Evolutionary conservation across 2,113 vertebrate species (phyloP), one percentile per base, ranked within the genome.

Genomic region (Syngnathoides biaculeatus): DNA sequence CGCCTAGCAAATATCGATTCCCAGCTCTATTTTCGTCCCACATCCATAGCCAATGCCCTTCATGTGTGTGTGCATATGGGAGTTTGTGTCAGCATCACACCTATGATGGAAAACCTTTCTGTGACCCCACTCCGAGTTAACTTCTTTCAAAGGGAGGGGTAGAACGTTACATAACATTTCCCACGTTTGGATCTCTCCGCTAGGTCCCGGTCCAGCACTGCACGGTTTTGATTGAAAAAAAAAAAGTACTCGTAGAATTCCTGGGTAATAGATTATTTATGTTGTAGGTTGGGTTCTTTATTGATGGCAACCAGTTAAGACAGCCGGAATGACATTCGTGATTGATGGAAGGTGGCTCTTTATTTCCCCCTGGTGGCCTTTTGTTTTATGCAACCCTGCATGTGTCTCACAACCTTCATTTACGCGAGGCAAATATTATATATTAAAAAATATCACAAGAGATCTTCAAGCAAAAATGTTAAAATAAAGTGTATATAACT

Each of bases 301-400:
- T 26, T 12, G 11, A 13, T 55, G 52, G 52, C 12, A 14, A 26
- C 24, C 26, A 56, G 13, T 30, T 15, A 57, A 57, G 5, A 26
- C 55, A 30, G 26, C 26, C 30, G 55, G 55, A 56, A 56, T 56
- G 35, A 12, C 43, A 17, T 64, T 47, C 9, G 10, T 48, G 26
- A 19, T 24, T 50, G 0, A 8, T 20, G 4, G 5, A 42, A 62
- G 10, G 60, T 42, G 59, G 79, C 74, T 65, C 81, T 80, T 66
- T 87, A 64, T 78, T 71, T 12, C 83, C 83, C 81, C 22, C 87
- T 86, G 78, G 77, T 90, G 90, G 86, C 11, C 47, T 43, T 2
- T 35, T 43, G 2, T 2, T 8, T 1, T 0, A 14, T 64, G 9
- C n/a, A 64, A 10, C 48, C 47, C 79, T 74, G 71, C 48, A 22